Evolutionary conservation across 2,888 invertebrate species (phyloP).

Genomic region (Dysmachus trigonus): DNA sequence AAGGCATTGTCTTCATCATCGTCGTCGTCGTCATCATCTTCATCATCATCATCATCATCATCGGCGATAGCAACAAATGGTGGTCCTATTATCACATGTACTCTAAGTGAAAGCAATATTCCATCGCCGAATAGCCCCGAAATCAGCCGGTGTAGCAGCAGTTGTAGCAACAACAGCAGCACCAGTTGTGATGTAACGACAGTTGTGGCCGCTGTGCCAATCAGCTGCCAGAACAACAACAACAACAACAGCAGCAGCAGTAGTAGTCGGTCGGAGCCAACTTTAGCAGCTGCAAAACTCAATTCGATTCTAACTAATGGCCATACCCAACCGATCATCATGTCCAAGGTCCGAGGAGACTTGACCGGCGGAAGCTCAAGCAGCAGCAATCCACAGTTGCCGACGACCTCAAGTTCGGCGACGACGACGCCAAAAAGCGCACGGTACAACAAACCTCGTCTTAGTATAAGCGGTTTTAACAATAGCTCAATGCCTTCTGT

Average conservation of each 20-base stretch:
- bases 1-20: conserved; percentile 52
- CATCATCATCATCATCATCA: conserved; percentile 55
- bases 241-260: background rate
- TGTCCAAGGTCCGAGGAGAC: conserved; percentile 22
- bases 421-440: conserved; percentile 61
- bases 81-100: conserved; percentile 2
- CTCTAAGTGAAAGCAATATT: conserved; percentile 33
- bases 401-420: conserved; percentile 57
- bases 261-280: background rate
- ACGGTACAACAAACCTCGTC: conserved; percentile 61
- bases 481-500: conserved; percentile 64
- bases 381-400: background rate
- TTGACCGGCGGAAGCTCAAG: background rate
- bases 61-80: conserved; percentile 54
- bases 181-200: conserved; percentile 43
- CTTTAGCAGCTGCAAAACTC: background rate
- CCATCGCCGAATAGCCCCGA: conserved; percentile 54
- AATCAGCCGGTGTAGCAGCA: conserved; percentile 53
- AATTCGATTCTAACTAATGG: conserved; percentile 25
- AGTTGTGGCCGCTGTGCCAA: background rate
- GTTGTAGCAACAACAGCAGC: conserved; percentile 45
- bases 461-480: conserved; percentile 61
- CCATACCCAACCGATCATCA: conserved; percentile 46
- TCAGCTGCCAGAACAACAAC: background rate
- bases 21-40: conserved; percentile 54